phyloP scores from a whole-genome alignment of 2,797 vertebrate species.

The Enteromius fasciolatus region DNA sequence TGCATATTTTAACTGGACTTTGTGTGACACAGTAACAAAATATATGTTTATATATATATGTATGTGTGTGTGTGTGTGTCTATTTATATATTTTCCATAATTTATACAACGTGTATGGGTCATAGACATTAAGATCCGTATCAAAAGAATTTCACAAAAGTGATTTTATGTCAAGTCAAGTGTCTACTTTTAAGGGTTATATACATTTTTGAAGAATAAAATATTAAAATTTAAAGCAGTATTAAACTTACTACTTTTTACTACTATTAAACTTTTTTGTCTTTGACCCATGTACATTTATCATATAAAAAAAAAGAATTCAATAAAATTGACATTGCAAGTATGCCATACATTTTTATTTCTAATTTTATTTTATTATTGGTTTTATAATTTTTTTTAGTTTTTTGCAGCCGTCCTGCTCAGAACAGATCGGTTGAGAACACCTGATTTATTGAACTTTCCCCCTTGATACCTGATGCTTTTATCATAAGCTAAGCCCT shows the following conservation, averaged over 20 bases:
- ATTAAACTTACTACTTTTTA: too few relatives aligned
- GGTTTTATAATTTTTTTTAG: neutral
- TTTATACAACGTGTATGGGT: neutral
- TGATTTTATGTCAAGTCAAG: too few relatives aligned
- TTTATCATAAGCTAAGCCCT: neutral
- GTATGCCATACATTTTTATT: neutral
- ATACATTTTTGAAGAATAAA: too few relatives aligned
- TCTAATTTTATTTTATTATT: neutral
- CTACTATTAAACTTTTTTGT: too few relatives aligned
- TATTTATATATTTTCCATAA: neutral
- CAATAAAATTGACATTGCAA: neutral
- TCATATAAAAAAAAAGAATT: neutral
- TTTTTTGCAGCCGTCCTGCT: neutral
- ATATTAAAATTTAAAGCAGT: too few relatives aligned
- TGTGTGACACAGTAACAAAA: neutral
- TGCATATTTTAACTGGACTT: conserved; percentile 13
- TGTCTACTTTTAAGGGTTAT: too few relatives aligned
- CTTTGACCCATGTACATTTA: neutral
- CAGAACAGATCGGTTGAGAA: neutral
- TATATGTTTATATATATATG: too few relatives aligned
- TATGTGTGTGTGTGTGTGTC: too few relatives aligned
- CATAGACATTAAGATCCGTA: too few relatives aligned
- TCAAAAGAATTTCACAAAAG: too few relatives aligned
- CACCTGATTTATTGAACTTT: neutral
- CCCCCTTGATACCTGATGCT: neutral